Percentiles rank a stretch among this genome's conserved stretches.
phyloP scores from a whole-genome alignment of 2,797 vertebrate species.

The Oreochromis grahami region DNA sequence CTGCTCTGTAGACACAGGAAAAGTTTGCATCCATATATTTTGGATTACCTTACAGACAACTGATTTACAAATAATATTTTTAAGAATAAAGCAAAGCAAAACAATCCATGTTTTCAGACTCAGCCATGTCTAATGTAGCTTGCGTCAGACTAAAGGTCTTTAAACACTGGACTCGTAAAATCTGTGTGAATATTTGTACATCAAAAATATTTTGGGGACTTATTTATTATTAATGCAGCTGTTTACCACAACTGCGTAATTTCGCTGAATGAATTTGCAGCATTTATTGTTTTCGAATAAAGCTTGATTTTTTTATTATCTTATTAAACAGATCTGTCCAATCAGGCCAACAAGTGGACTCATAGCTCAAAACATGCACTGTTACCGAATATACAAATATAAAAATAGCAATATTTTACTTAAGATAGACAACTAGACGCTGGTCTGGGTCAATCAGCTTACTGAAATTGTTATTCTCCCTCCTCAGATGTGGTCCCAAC shows the following conservation, averaged over 20 bases:
- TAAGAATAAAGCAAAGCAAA: background rate
- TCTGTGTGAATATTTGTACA: background rate
- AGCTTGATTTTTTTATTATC: accelerated
- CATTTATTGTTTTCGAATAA: accelerated
- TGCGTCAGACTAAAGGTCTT: background rate
- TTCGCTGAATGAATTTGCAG: background rate
- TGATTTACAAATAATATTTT: background rate
- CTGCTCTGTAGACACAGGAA: background rate
- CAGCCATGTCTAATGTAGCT: background rate
- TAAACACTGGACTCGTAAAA: background rate
- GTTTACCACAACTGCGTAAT: background rate
- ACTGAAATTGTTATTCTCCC: background rate
- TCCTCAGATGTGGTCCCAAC: background rate
- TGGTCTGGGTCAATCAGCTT: background rate
- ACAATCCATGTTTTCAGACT: background rate
- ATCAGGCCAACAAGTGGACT: background rate
- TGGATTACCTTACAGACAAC: background rate
- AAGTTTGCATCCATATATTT: background rate
- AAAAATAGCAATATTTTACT: background rate
- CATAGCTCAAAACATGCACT: background rate
- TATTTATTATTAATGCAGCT: background rate
- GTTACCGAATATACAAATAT: background rate
- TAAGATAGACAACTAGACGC: background rate
- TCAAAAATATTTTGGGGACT: background rate
- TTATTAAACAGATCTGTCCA: background rate